Evolutionary conservation across 30 jellyfish, hydroid and myxozoan genomes (phyloP).

Genomic region (Kudoa iwatai): DNA sequence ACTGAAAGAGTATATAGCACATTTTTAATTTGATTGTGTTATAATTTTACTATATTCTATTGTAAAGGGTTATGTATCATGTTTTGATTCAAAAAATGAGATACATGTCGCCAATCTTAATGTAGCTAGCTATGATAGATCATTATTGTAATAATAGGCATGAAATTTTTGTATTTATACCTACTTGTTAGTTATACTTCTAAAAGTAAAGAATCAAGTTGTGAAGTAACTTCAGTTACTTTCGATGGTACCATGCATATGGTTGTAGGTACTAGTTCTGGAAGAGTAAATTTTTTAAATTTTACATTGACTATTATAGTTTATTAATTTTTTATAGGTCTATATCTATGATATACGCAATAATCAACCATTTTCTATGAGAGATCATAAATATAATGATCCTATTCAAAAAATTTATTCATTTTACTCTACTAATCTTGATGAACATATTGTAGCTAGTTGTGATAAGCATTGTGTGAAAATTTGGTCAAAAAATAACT

Average conservation of each 20-base stretch:
- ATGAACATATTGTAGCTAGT: slow-evolving; percentile 6
- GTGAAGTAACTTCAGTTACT: slow-evolving; percentile 31
- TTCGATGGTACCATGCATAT: slow-evolving; percentile 23
- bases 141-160: slow-evolving; percentile 1
- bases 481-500: slow-evolving; percentile 38
- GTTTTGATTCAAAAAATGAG: slow-evolving; percentile 55
- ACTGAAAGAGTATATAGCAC: too few relatives aligned
- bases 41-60: too few relatives aligned
- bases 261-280: slow-evolving; percentile 54
- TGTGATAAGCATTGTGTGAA: slow-evolving; percentile 27
- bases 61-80: slow-evolving; percentile 39
- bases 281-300: too few relatives aligned
- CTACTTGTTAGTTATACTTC: too few relatives aligned
- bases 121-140: slow-evolving; percentile 4
- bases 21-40: too few relatives aligned
- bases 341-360: slow-evolving; percentile 45
- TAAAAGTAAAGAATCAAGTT: too few relatives aligned
- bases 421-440: slow-evolving; percentile 12
- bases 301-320: too few relatives aligned
- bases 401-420: slow-evolving; percentile 18
- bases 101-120: slow-evolving; percentile 13
- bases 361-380: slow-evolving; percentile 15
- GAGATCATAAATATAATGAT: slow-evolving; percentile 28
- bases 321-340: too few relatives aligned
- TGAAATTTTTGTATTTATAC: slow-evolving; percentile 2